Base-by-base conservation (phyloP, 2,797 vertebrate species). In the Oreochromis mossambicus region DNA sequence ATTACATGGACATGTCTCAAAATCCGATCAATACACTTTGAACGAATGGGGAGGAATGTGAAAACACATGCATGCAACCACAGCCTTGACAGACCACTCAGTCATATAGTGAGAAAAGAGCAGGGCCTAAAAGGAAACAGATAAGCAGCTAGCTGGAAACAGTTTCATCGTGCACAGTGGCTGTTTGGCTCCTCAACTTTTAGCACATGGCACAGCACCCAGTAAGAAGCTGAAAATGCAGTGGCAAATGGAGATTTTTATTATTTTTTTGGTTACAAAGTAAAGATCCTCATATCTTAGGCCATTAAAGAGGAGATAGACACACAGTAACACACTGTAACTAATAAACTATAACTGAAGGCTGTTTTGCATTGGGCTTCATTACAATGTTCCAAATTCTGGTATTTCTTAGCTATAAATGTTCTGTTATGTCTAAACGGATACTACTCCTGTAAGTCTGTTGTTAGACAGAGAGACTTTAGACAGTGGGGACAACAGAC, bases 21-120 rank as follows among this genome's bases (percentile, higher is more conserved):
- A 97, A 94, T 95, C 84, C 36, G 96, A 97, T 97, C 97, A 96
- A 96, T 97, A 96, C 89, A 86, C 93, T 84, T 89, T 94, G 82
- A 89, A 89, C 86, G 66, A 92, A 87, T 50, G 81, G 83, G 88
- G 80, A 82, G 95, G 95, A 78, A 86, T 94, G 94, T 93, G 92
- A 88, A 94, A 93, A 83, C 82, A 80, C 66, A 80, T 68, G 76
- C 81, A 79, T 58, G 29, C 79, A 75, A 66, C 73, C 83, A 80
- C 34, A 70, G 54, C 63, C 95, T 89, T 97, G 97, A 97, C 95
- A 94, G 96, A 97, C 93, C 96, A 92, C 96, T 97, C 96, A 94
- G 97, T 97, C 96, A 96, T 89, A 88, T 88, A 90, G 91, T 84
- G 58, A 79, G 38, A 63, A 73, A 41, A 85, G 19, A 46, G 61